Conservation (phyloP, 2,888 invertebrate genomes). For the Mimumesa dahlbomi region DNA sequence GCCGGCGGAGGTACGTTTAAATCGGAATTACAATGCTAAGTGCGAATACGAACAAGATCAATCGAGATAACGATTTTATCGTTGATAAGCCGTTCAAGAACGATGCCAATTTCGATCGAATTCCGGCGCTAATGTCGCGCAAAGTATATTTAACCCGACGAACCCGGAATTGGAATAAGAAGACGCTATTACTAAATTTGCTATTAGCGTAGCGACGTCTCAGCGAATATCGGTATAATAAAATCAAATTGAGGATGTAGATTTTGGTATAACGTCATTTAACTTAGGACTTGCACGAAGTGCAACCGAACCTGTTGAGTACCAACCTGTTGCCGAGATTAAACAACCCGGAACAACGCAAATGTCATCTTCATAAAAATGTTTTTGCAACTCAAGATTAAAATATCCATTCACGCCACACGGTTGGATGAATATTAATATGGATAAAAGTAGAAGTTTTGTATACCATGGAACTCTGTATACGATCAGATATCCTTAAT, state of each 20-base stretch:
- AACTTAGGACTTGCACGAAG: conserved; percentile 22
- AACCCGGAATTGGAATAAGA: no score
- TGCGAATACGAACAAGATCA: conserved; percentile 13
- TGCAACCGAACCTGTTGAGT: conserved; percentile 61
- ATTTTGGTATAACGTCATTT: conserved; percentile 7
- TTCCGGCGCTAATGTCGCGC: no score
- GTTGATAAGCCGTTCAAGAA: background rate
- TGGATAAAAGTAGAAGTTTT: no score
- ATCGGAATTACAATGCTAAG: conserved; percentile 9
- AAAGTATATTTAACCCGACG: no score
- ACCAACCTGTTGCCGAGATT: conserved; percentile 62
- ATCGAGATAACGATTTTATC: no score
- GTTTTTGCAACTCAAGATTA: background rate
- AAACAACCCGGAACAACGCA: conserved; percentile 39
- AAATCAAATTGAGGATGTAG: conserved; percentile 19
- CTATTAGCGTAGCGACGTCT: no score
- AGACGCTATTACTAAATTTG: no score
- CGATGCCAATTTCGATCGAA: no score
- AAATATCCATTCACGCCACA: background rate
- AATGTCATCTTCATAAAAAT: background rate
- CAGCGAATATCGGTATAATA: background rate
- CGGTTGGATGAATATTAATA: no score
- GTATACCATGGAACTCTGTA: no score
- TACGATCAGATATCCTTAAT: no score
- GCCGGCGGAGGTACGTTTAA: background rate